Conservation (phyloP, 2,113 vertebrate genomes). For the Gadus chalcogrammus region DNA sequence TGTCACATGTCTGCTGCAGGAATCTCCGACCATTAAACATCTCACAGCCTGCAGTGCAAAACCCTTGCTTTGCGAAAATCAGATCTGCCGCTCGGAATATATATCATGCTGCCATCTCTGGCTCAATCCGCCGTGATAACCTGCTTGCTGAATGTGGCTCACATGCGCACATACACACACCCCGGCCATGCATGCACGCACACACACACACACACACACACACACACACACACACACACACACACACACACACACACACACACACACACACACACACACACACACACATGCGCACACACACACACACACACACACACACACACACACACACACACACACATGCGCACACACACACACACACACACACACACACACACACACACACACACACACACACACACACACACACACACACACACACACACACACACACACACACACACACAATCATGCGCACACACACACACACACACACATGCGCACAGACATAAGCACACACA, state of each 20-base stretch:
- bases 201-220: background rate
- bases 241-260: background rate
- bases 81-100: constrained; percentile 43
- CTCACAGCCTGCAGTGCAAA: constrained; percentile 23
- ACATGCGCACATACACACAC: constrained; percentile 26
- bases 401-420: background rate
- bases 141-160: constrained; percentile 42
- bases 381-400: background rate
- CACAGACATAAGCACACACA: too few species aligned
- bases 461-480: too few species aligned
- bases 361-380: background rate
- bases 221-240: background rate
- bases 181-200: background rate
- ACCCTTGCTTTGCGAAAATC: constrained; percentile 42
- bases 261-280: background rate
- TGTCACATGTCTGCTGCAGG: constrained; percentile 26
- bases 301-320: too few species aligned
- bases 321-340: background rate
- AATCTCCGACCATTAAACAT: constrained; percentile 34
- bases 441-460: too few species aligned
- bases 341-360: background rate
- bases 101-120: constrained; percentile 37
- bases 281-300: background rate
- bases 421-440: too few species aligned
- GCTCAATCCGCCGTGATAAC: constrained; percentile 40